Conservation (phyloP, 2,797 vertebrate genomes). For the Benthosema pterotum region DNA sequence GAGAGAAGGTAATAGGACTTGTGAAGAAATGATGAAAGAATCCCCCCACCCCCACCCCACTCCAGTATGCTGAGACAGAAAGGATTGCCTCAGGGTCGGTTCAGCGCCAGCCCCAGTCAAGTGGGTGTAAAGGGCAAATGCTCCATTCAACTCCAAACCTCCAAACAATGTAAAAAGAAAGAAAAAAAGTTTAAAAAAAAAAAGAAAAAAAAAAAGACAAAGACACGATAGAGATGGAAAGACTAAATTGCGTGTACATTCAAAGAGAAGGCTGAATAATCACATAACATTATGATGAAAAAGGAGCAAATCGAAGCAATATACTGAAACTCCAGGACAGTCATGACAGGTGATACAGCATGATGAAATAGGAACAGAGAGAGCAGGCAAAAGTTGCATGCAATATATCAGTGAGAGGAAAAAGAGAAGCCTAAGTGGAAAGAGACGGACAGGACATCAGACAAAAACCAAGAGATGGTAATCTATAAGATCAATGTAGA, state of each 20-base stretch:
- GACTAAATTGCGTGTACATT: slow-evolving; percentile 25
- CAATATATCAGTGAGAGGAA: background rate
- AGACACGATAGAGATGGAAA: slow-evolving; percentile 22
- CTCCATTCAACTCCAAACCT: slow-evolving; percentile 42
- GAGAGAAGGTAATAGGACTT: slow-evolving; percentile 26
- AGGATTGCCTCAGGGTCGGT: slow-evolving; percentile 23
- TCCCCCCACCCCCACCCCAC: no score
- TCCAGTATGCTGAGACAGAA: slow-evolving; percentile 36
- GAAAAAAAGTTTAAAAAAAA: no score
- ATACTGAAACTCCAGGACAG: slow-evolving; percentile 24
- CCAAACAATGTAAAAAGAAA: slow-evolving; percentile 32
- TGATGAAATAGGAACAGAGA: background rate
- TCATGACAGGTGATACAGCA: no score
- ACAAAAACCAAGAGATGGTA: slow-evolving; percentile 47
- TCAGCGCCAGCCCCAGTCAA: slow-evolving; percentile 6
- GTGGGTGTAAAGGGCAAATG: slow-evolving; percentile 36
- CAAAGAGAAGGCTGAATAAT: slow-evolving; percentile 27
- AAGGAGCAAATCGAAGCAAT: slow-evolving; percentile 19
- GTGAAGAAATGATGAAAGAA: slow-evolving; percentile 14
- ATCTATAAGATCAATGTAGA: slow-evolving; percentile 24
- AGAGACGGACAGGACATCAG: slow-evolving; percentile 26
- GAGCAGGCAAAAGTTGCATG: background rate
- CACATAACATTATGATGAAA: slow-evolving; percentile 14
- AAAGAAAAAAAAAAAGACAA: no score
- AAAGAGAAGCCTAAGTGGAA: slow-evolving; percentile 1